Evolutionary conservation across 2,113 vertebrate genomes (phyloP), one percentile per base, ranked within the genome.

Genomic region (Eidolon helvum): DNA sequence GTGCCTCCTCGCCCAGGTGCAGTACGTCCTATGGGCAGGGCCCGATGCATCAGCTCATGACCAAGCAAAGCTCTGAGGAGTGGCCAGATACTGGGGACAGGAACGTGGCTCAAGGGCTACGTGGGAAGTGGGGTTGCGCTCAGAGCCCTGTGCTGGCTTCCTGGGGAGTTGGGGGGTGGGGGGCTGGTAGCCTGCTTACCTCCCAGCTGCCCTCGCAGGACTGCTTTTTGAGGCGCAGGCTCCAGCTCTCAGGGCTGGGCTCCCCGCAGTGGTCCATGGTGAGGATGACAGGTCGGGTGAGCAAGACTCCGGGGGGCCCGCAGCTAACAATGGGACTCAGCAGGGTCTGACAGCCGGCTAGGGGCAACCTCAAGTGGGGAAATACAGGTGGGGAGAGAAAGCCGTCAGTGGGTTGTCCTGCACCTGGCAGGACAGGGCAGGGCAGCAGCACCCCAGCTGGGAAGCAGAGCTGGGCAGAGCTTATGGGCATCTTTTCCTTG

Each of bases 251-350:
- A 0, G 99, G 98, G 55, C 99, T 99, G 95, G 99, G 99, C 97
- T 99, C 99, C 91, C 99, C 99, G 50, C 99, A 99, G 98, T 99
- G 99, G 96, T 99, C 99, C 99, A 99, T 99, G 97, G 99, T 99
- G 87, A 99, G 99, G 98, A 99, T 99, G 98, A 99, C 99, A 0
- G 99, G 99, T 40, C 99, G 98, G 38, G 99, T 99, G 96, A 99
- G 99, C 96, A 99, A 98, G 96, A 99, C 99, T 38, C 99, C 99
- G 0, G 99, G 99, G n/a, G 99, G 99, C 53, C 99, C 99, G 4
- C 99, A 99, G 99, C 99, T 99, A 98, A 99, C 99, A 14, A 99
- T 99, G 87, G 99, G 99, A 97, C 99, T 99, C 98, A 99, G 99
- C 96, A 99, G 98, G 0, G 99, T 99, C 99, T 99, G 99, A 98